Percentiles rank a stretch among this genome's conserved stretches.
Evolutionary conservation across 2,888 invertebrate species (phyloP).

Genomic region (Timema podura): DNA sequence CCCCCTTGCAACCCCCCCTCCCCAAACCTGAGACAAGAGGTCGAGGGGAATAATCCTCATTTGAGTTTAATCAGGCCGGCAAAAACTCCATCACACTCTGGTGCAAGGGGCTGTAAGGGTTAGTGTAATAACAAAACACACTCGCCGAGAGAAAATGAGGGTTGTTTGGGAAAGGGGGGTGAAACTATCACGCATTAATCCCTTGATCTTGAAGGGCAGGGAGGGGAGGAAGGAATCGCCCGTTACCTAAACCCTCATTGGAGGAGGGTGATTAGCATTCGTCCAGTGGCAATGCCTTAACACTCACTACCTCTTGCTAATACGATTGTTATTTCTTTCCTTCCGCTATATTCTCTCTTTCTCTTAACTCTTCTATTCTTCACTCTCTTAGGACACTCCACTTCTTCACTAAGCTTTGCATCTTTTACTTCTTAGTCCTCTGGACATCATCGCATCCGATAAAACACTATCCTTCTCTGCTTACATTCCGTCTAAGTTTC

Average conservation of each 20-base stretch:
- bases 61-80: constrained; percentile 48
- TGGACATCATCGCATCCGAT: too few species aligned
- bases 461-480: too few species aligned
- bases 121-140: constrained; percentile 10
- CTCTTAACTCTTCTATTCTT: not conserved
- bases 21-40: constrained; percentile 16
- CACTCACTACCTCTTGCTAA: constrained; percentile 18
- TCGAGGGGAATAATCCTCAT: constrained; percentile 45
- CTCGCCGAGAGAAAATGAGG: constrained; percentile 10
- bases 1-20: constrained; percentile 15
- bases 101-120: constrained; percentile 13
- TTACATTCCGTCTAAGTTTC: too few species aligned
- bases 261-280: constrained; percentile 22
- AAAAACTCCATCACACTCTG: constrained; percentile 47
- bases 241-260: constrained; percentile 8
- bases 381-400: not conserved
- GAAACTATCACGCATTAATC: too few species aligned
- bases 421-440: not conserved
- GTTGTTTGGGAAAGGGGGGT: constrained; percentile 18
- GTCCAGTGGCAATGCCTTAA: constrained; percentile 21
- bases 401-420: not conserved
- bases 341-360: constrained; percentile 11
- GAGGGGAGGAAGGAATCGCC: too few species aligned
- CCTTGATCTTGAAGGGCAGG: too few species aligned
- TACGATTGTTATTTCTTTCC: constrained; percentile 12